Evolutionary conservation across 2,797 vertebrate genomes (phyloP).

Genomic region (Onychomys leucogaster): DNA sequence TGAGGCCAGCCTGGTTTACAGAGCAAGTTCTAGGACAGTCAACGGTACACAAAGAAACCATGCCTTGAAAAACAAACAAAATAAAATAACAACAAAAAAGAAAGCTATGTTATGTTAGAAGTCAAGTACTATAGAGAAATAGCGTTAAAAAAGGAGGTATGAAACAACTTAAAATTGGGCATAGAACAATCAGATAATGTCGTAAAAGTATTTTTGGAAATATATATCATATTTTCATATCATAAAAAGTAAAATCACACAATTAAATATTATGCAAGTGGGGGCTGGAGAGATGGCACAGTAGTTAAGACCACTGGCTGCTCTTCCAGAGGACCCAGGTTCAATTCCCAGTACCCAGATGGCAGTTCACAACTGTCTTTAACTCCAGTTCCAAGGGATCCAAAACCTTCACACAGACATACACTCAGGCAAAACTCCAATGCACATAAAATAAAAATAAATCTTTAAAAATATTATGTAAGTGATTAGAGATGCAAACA

Average conservation of each 20-base stretch:
- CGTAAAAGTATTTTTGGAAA: constrained; percentile 24
- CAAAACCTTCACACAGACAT: neutral
- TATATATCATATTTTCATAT: too few relatives aligned
- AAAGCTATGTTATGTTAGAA: neutral
- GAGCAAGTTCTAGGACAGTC: neutral
- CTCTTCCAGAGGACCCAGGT: too few relatives aligned
- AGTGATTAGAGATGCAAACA: constrained; percentile 7
- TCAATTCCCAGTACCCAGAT: neutral
- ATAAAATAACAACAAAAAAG: neutral
- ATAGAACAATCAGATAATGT: neutral
- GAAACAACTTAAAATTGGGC: constrained; percentile 5
- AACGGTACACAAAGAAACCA: neutral
- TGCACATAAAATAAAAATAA: neutral
- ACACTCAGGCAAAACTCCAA: neutral
- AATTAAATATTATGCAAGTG: constrained; percentile 1
- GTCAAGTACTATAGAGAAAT: neutral
- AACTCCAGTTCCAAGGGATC: neutral
- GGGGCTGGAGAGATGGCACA: neutral
- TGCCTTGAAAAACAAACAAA: neutral
- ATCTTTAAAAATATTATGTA: neutral
- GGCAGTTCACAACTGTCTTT: neutral
- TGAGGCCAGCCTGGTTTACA: neutral
- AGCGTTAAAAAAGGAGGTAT: neutral
- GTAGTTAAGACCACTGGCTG: neutral
- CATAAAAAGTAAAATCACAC: neutral